Percentiles rank a stretch among this genome's conserved stretches.
Conservation (phyloP, 2,888 invertebrate species). For the Atrina japonica region DNA sequence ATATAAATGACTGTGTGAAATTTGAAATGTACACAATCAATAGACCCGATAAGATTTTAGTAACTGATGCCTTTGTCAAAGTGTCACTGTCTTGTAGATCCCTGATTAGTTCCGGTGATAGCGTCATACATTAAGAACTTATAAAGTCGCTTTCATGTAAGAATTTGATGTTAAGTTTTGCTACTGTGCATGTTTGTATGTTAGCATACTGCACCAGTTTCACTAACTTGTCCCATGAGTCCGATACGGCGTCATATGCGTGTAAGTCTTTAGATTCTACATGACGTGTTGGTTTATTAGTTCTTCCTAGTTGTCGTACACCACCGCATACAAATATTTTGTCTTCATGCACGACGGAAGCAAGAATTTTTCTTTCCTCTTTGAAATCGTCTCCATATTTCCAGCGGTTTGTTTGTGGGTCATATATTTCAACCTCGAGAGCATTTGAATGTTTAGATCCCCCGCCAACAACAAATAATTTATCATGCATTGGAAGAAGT, state of each 20-base stretch:
- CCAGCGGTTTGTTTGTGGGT: slow-evolving; percentile 88
- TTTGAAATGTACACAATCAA: no score
- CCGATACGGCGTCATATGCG: slow-evolving; percentile 58
- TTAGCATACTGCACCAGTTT: slow-evolving; percentile 68
- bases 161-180: slow-evolving; percentile 63
- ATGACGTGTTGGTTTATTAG: slow-evolving; percentile 53
- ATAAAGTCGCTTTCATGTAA: slow-evolving; percentile 63
- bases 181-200: slow-evolving; percentile 55
- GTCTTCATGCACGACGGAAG: slow-evolving; percentile 53
- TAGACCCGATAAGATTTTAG: no score
- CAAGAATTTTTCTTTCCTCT: slow-evolving; percentile 68
- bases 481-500: slow-evolving; percentile 86
- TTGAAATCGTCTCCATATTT: slow-evolving; percentile 67
- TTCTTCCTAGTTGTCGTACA: slow-evolving; percentile 53
- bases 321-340: slow-evolving; percentile 65
- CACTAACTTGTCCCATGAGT: slow-evolving; percentile 64
- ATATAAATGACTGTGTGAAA: no score
- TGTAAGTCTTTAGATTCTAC: slow-evolving; percentile 71
- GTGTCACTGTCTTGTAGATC: no score
- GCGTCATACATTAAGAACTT: slow-evolving; percentile 41
- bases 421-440: slow-evolving; percentile 92
- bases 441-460: slow-evolving; percentile 93
- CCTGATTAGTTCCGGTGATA: no score
- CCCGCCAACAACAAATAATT: slow-evolving; percentile 92
- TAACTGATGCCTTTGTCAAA: no score